Percentiles rank a stretch among this genome's conserved stretches.
Evolutionary conservation across 2,888 invertebrate species (phyloP).

Genomic region (Anagyrus pseudococci): DNA sequence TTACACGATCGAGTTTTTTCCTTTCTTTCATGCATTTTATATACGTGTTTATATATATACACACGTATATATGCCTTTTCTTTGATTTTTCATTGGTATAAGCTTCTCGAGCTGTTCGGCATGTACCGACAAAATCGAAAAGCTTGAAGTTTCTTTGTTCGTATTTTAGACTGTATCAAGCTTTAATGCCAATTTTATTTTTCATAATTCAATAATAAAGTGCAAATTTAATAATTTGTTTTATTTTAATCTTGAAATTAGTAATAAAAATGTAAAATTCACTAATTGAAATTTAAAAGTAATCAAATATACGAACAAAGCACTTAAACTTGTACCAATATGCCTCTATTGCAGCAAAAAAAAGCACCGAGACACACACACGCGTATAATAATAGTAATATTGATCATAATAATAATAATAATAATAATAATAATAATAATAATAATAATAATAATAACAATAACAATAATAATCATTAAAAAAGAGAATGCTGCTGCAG

Average conservation of each 20-base stretch:
- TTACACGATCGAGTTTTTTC: background rate
- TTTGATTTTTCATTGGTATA: background rate
- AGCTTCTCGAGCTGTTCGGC: background rate
- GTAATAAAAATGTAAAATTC: too few species aligned
- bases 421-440: slow-evolving; percentile 8
- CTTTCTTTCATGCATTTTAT: background rate
- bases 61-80: too few species aligned
- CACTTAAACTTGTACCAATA: slow-evolving; percentile 6
- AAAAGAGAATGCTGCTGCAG: slow-evolving; percentile 30
- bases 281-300: too few species aligned
- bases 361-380: slow-evolving; percentile 36
- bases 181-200: too few species aligned
- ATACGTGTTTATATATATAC: background rate
- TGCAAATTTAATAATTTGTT: too few species aligned
- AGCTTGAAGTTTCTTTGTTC: background rate
- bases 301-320: background rate
- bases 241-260: too few species aligned
- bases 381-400: slow-evolving; percentile 7
- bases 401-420: slow-evolving; percentile 15
- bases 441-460: slow-evolving; percentile 16
- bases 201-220: too few species aligned
- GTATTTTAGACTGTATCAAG: background rate
- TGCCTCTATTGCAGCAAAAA: slow-evolving; percentile 33
- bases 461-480: slow-evolving; percentile 21
- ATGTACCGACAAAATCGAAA: too few species aligned